Percentiles rank a stretch among this genome's conserved stretches.
Conservation (phyloP, 1,140 invertebrate species). For the Sitodiplosis mosellana region DNA sequence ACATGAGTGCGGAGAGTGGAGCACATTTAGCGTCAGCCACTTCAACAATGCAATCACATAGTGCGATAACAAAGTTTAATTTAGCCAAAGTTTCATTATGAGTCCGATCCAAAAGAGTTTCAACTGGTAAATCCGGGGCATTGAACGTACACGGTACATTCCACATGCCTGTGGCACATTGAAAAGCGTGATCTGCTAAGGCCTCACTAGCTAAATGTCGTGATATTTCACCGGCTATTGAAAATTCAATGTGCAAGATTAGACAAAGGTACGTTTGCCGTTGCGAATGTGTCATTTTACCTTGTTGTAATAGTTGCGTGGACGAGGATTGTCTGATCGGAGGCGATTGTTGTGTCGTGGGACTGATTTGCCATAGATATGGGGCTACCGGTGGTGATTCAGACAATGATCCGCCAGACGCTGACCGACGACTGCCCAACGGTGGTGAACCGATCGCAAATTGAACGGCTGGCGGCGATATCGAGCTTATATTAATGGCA, state of each 20-base stretch:
- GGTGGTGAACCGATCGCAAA: conserved; percentile 78
- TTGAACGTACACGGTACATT: conserved; percentile 52
- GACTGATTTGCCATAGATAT: conserved; percentile 59
- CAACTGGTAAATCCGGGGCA: conserved; percentile 80
- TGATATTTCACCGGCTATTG: too few species aligned
- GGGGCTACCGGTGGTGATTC: conserved; percentile 55
- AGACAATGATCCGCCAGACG: conserved; percentile 40
- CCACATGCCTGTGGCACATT: conserved; percentile 9
- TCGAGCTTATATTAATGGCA: conserved; percentile 43
- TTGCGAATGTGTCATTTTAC: conserved; percentile 11
- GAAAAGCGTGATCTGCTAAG: too few species aligned
- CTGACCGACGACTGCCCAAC: conserved; percentile 31
- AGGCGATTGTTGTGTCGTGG: conserved; percentile 40
- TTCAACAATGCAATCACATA: conserved; percentile 80
- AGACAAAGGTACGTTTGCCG: too few species aligned
- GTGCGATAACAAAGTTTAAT: conserved; percentile 76
- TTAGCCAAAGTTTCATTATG: conserved; percentile 89
- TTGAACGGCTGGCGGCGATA: conserved; percentile 77
- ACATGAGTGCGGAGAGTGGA: conserved; percentile 40
- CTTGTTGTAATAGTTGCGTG: too few species aligned
- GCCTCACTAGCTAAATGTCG: too few species aligned
- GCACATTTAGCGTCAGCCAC: conserved; percentile 57
- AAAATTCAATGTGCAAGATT: too few species aligned
- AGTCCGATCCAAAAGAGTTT: conserved; percentile 83
- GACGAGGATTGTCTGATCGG: conserved; percentile 21